Evolutionary conservation across 2,113 vertebrate species (phyloP).

Genomic region (Helogale parvula): DNA sequence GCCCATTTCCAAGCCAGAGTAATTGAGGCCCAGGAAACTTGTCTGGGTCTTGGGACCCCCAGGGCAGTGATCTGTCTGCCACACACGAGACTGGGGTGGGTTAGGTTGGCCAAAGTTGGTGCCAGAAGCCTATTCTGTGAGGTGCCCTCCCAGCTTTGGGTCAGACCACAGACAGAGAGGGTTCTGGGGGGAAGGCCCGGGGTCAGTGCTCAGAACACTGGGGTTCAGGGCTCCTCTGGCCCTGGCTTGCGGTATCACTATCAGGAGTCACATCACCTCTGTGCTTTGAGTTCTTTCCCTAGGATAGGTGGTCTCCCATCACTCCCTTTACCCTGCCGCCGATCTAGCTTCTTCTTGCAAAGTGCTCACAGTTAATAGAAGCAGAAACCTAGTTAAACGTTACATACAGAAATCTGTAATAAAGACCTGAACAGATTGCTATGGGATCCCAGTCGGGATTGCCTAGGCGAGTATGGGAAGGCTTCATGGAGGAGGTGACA

Average conservation of each 20-base stretch:
- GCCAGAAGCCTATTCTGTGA: background rate
- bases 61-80: background rate
- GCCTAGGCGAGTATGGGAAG: background rate
- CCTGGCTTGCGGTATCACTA: background rate
- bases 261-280: background rate
- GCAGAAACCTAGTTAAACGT: background rate
- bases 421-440: background rate
- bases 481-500: background rate
- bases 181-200: background rate
- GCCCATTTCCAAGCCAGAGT: background rate
- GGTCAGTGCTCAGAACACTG: background rate
- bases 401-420: background rate
- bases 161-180: fast-evolving
- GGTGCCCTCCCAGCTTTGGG: background rate
- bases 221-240: background rate
- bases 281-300: background rate
- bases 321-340: background rate
- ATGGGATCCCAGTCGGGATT: background rate
- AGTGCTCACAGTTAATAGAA: background rate
- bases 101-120: background rate
- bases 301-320: fast-evolving
- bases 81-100: fast-evolving
- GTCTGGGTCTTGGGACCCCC: background rate
- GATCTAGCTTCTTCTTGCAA: background rate
- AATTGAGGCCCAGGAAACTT: background rate